Conservation (phyloP, 1,140 invertebrate species). For the Dreissena rostriformis region DNA sequence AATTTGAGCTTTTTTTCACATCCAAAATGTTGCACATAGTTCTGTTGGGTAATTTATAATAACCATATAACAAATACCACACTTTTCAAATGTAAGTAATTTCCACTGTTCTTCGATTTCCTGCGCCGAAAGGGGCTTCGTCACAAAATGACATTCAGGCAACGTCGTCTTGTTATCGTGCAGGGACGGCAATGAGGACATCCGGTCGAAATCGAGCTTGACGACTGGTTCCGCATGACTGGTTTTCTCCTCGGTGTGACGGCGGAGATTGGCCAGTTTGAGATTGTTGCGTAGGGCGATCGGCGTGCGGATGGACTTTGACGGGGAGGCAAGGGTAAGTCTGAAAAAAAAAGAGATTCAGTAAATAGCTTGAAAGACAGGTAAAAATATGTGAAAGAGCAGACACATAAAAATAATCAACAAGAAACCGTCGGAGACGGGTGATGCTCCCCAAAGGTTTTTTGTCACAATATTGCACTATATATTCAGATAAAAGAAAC, state of each 20-base stretch:
- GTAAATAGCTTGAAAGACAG: not conserved
- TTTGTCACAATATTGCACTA: no score
- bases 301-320: slow-evolving; percentile 57
- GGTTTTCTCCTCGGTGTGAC: slow-evolving; percentile 7
- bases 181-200: slow-evolving; percentile 41
- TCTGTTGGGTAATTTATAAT: no score
- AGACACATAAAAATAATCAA: no score
- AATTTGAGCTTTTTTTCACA: no score
- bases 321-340: slow-evolving; percentile 58
- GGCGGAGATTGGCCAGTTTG: slow-evolving; percentile 33
- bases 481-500: no score
- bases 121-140: slow-evolving; percentile 69
- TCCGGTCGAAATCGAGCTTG: slow-evolving; percentile 54
- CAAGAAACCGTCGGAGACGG: no score
- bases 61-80: not conserved
- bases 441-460: no score
- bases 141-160: slow-evolving; percentile 76
- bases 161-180: slow-evolving; percentile 51
- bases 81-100: slow-evolving; percentile 74
- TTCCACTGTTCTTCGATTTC: slow-evolving; percentile 79
- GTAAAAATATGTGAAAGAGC: no score
- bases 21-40: no score
- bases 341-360: slow-evolving; percentile 45
- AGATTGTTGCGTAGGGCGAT: slow-evolving; percentile 53
- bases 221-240: not conserved